These are phyloP conservation scores for Orchesella cincta DNA, from an alignment of 1,140 invertebrate species.

Conservation along the genomic window DNA sequence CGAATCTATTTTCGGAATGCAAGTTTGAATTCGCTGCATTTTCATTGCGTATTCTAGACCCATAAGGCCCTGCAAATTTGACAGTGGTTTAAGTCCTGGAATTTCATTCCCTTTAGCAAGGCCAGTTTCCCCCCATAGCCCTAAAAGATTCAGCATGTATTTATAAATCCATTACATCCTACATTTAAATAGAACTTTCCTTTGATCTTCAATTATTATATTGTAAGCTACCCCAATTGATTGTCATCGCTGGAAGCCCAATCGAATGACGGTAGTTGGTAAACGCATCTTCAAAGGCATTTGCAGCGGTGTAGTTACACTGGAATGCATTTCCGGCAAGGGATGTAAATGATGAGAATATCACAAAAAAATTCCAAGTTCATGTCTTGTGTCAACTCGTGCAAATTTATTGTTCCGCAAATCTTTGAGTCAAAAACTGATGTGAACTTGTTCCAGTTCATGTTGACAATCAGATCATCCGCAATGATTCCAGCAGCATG, in stretches of 20 bases:
- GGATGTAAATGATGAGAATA: background rate
- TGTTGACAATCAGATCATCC: background rate
- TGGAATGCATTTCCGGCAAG: background rate
- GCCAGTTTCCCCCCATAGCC: too few relatives aligned
- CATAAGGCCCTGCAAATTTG: background rate
- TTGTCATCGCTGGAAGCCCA: background rate
- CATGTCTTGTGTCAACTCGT: conserved; percentile 9
- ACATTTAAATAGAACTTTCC: background rate
- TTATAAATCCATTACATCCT: too few relatives aligned
- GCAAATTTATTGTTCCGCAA: background rate
- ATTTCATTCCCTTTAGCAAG: background rate
- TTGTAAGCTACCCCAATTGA: background rate
- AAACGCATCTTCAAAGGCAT: background rate
- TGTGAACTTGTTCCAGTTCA: background rate
- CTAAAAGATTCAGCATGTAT: too few relatives aligned
- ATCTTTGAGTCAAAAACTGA: background rate
- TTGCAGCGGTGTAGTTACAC: background rate
- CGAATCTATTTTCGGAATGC: background rate
- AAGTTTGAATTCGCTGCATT: background rate
- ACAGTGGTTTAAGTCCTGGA: background rate
- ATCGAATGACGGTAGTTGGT: background rate
- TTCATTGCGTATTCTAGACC: background rate
- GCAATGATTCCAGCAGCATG: background rate
- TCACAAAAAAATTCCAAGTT: background rate
- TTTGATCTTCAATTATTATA: background rate